A percentile compares a stretch with the other conserved stretches of the same genome.
Conservation (phyloP, 2,888 invertebrate genomes). For the Cephonodes hylas region DNA sequence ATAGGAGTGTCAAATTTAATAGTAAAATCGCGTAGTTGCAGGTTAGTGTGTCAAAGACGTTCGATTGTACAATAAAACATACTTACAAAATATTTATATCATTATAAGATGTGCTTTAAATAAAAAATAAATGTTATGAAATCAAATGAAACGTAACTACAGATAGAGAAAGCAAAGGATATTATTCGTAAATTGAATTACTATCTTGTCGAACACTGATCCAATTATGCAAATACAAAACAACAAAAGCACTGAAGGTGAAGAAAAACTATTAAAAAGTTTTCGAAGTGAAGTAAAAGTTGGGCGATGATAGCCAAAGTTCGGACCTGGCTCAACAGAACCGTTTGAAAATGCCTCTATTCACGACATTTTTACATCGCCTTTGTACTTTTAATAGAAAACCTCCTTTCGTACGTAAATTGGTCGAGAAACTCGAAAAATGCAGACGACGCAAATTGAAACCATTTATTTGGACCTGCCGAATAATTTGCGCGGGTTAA, state of each 20-base stretch:
- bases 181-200: not conserved
- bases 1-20: not conserved
- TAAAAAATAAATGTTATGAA: no score
- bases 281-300: constrained; percentile 13
- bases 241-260: not conserved
- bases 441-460: constrained; percentile 1
- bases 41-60: no score
- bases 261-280: constrained; percentile 16
- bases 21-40: not conserved
- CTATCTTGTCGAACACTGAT: not conserved
- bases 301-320: constrained; percentile 6
- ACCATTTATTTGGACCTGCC: constrained; percentile 1
- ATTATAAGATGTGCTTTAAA: no score
- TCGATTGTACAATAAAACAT: no score
- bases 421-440: constrained; percentile 1
- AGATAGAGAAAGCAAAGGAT: no score
- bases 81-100: no score
- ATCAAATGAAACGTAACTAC: no score
- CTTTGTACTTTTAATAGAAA: constrained; percentile 8
- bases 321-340: constrained; percentile 7
- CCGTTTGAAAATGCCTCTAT: constrained; percentile 10
- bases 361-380: constrained; percentile 9
- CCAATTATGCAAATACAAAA: constrained; percentile 1
- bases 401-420: constrained; percentile 4
- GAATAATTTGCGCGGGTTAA: not conserved